phyloP scores from a whole-genome alignment of 2,113 vertebrate genomes.

The Erythrolamprus reginae region DNA sequence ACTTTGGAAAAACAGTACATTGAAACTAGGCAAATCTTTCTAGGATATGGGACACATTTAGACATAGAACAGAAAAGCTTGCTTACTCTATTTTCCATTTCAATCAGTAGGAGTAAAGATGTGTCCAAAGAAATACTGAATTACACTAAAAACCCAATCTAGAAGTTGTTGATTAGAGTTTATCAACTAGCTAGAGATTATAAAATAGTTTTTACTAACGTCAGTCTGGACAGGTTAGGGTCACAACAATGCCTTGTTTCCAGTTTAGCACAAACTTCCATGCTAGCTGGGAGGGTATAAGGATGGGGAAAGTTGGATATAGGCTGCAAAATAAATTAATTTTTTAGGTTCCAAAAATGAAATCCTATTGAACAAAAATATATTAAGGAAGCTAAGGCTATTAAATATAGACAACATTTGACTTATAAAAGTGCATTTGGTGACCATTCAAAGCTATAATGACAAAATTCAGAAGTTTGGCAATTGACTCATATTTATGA shows the following conservation, averaged over 20 bases:
- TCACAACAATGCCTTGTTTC: background rate
- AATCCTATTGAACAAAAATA: background rate
- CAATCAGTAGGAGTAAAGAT: background rate
- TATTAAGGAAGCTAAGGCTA: background rate
- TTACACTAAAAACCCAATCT: background rate
- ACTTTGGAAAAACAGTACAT: background rate
- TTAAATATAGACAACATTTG: background rate
- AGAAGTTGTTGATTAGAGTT: background rate
- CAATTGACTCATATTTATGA: background rate
- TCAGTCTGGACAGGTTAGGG: background rate
- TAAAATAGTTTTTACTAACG: background rate
- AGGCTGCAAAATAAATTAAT: background rate
- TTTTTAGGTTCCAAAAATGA: background rate
- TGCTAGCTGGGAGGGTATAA: background rate
- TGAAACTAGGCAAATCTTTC: background rate
- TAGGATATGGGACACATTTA: background rate
- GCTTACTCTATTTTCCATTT: background rate
- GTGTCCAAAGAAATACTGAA: background rate
- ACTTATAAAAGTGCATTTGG: no score
- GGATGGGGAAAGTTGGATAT: background rate
- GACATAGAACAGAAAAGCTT: background rate
- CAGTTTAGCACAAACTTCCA: background rate
- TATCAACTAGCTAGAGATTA: background rate
- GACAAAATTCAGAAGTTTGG: background rate
- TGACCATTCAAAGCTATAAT: background rate